Evolutionary conservation across 2,888 invertebrate genomes (phyloP).

Genomic region (Polyommatus icarus): DNA sequence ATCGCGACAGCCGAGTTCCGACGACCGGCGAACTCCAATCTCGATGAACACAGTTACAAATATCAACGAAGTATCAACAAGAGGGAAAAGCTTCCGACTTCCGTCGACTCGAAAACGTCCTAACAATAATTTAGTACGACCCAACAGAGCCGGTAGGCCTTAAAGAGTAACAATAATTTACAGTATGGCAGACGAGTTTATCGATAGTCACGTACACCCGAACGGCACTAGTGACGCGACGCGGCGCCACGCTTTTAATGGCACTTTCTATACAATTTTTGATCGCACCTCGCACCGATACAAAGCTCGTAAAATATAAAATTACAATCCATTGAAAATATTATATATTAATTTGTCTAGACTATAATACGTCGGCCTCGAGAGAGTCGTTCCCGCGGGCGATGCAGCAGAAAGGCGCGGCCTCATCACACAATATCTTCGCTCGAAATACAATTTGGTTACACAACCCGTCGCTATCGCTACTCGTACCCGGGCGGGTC

Average conservation of each 20-base stretch:
- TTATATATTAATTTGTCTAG: conserved; percentile 54
- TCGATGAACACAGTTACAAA: conserved; percentile 62
- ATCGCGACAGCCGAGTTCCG: conserved; percentile 46
- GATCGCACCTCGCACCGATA: conserved; percentile 24
- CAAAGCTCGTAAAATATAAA: conserved; percentile 40
- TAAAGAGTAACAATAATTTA: conserved; percentile 76
- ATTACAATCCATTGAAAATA: conserved; percentile 41
- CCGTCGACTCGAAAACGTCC: conserved; percentile 36
- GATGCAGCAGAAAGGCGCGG: background rate
- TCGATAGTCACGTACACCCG: conserved; percentile 68
- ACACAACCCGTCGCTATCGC: conserved; percentile 39
- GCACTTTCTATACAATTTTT: conserved; percentile 55
- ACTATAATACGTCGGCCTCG: conserved; percentile 54
- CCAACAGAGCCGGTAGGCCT: conserved; percentile 79
- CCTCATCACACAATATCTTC: background rate
- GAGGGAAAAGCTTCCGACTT: conserved; percentile 41
- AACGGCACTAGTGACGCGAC: conserved; percentile 61
- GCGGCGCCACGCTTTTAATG: conserved; percentile 54
- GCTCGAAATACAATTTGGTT: conserved; percentile 14
- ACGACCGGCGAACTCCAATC: conserved; percentile 48
- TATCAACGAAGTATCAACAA: conserved; percentile 58
- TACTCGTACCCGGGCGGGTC: conserved; percentile 76
- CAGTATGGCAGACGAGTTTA: conserved; percentile 78
- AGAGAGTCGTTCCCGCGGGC: background rate
- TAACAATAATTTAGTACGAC: conserved; percentile 65